Evolutionary conservation across 1,140 invertebrate genomes (phyloP).

Genomic region (Parasteatoda tepidariorum): DNA sequence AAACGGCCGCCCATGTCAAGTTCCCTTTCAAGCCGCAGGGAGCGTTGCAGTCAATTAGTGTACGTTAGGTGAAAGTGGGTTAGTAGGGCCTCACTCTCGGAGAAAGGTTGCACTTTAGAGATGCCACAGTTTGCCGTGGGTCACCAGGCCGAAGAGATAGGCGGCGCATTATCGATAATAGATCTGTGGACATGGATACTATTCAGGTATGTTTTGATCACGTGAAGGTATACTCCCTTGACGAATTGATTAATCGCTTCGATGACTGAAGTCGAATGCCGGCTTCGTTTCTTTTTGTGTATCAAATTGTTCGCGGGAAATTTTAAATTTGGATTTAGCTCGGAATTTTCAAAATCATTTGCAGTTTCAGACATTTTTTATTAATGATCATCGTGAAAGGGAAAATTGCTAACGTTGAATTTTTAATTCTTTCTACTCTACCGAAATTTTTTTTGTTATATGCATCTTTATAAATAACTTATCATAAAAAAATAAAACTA

Average conservation of each 20-base stretch:
- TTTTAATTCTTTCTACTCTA: too few relatives aligned
- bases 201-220: conserved; percentile 32
- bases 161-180: conserved; percentile 1
- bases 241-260: not conserved
- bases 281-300: too few relatives aligned
- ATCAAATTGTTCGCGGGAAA: too few relatives aligned
- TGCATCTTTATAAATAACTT: too few relatives aligned
- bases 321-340: too few relatives aligned
- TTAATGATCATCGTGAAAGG: too few relatives aligned
- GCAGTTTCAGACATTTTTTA: too few relatives aligned
- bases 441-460: too few relatives aligned
- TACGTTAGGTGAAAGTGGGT: conserved; percentile 46
- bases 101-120: conserved; percentile 13
- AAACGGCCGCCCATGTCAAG: conserved; percentile 28
- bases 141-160: conserved; percentile 30
- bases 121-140: conserved; percentile 32
- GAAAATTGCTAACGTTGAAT: too few relatives aligned
- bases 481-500: too few relatives aligned
- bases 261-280: not conserved
- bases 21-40: conserved; percentile 45
- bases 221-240: not conserved
- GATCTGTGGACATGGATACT: conserved; percentile 23
- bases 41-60: conserved; percentile 44
- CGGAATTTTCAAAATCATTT: too few relatives aligned
- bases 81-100: conserved; percentile 31